Evolutionary conservation across 2,113 vertebrate genomes (phyloP), one percentile per base, ranked within the genome.

Genomic region (Calypte anna): DNA sequence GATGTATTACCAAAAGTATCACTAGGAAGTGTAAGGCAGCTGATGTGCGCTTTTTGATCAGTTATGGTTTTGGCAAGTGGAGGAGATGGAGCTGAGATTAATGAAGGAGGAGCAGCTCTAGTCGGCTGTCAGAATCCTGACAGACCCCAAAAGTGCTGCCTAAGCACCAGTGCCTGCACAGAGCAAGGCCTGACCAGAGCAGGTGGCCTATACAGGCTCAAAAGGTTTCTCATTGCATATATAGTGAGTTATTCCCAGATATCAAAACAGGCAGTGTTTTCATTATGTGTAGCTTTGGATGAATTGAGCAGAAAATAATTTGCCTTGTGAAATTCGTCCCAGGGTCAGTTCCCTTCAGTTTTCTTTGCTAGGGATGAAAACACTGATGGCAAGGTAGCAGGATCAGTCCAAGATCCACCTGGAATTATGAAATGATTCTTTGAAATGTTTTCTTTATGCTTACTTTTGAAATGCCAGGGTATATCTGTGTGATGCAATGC

Each of bases 151-250:
- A 61, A 69, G 31, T 51, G n/a, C 51, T 57, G 12, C 30, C 1
- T 1, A 70, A 75, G 64, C 40, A 38, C 31, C 0, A 0, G 6
- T 21, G 21, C 14, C 38, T 66, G 36, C 18, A n/a, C 21, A 18
- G 67, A 33, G 53, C 51, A 57, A 31, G 7, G 13, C 54, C 53
- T 68, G 44, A 59, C 30, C 54, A 50, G 30, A 59, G 44, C 5
- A 63, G 17, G 10, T 44, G 40, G 44, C 33, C 43, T 50, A 20
- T 16, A 43, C 11, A 63, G 54, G 16, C 36, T 54, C 48, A 48
- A 74, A 77, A 85, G 54, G 14, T 23, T 62, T 67, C 64, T 81
- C 19, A 12, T 16, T 85, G 75, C 15, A 12, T 59, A 9, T 24
- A 9, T 48, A 54, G 50, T 68, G 54, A 73, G 38, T 59, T 88